phyloP scores from a whole-genome alignment of 35 echinoderm and acorn worm genomes.

The Apostichopus parvimensis region DNA sequence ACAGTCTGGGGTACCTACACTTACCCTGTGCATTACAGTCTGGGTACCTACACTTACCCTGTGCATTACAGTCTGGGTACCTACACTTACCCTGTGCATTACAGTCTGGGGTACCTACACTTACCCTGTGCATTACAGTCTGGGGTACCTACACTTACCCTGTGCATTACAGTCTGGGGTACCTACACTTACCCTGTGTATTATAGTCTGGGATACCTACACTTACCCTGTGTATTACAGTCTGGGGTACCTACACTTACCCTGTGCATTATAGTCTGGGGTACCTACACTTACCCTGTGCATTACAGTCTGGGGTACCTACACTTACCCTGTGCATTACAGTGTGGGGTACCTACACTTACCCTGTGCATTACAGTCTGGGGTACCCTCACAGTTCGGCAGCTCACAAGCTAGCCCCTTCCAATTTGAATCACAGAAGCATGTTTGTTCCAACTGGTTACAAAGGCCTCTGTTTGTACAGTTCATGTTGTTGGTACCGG shows the following conservation, averaged over 20 bases:
- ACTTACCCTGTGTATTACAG: too few species aligned
- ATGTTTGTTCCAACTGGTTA: constrained; percentile 65
- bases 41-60: too few species aligned
- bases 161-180: too few species aligned
- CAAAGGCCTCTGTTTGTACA: constrained; percentile 79
- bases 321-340: too few species aligned
- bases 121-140: too few species aligned
- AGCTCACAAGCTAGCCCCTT: constrained; percentile 77
- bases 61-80: constrained; percentile 73
- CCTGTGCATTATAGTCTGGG: too few species aligned
- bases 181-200: too few species aligned
- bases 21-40: constrained; percentile 52
- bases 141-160: too few species aligned
- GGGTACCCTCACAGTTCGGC: constrained; percentile 75
- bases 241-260: too few species aligned
- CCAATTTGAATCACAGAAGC: constrained; percentile 76
- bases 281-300: too few species aligned
- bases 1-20: neutral
- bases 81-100: neutral
- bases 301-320: too few species aligned
- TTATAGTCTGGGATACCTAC: too few species aligned
- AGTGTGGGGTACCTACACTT: constrained; percentile 13
- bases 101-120: constrained; percentile 37
- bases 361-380: constrained; percentile 81
- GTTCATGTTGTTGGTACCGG: constrained; percentile 69